Base-by-base conservation (phyloP, 30 jellyfish, hydroid and myxozoan species). In the Calvadosia cruxmelitensis region DNA sequence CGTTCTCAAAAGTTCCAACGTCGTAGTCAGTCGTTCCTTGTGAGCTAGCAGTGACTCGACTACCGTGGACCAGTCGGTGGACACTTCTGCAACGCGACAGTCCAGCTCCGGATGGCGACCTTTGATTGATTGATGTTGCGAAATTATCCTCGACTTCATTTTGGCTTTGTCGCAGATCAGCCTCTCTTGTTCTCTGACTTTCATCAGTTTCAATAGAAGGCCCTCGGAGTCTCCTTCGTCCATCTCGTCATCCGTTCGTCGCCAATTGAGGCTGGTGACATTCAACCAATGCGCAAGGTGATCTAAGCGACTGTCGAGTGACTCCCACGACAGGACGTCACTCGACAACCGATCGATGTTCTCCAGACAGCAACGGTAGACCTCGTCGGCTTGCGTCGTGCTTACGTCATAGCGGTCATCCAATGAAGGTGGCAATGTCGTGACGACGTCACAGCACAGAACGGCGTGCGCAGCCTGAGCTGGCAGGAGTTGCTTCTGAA, bases 211-310 rank as follows among this genome's bases (percentile, higher is more conserved):
- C 29, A 83, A 53, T 3, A 91, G 78, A 28, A 83, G 67, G 57
- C 93, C 74, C 23, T 91, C 95, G 32, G 70, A 83, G 64, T 79
- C 86, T 63, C 20, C 71, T 52, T 91, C 95, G 16, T 49, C 36
- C 7, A 69, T 70, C 7, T 36, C 78, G 1, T 27, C 31, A 31
- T 74, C 28, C 29, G 76, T 34, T 42, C 15, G 62, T 31, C 72
- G 15, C 28, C 72, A 52, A 10, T 68, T 33, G 30, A 76, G 66
- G 23, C 73, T 27, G 49, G 75, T 35, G 31, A 70, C 78, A 25
- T 77, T 78, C 15, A 78, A 57, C 99, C 99, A 91, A 0, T 69
- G 81, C 25, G 74, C 15, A 70, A 91, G 30, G 70, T 83, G 83
- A 30, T 31, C 78, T 33, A 81, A 50, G 33, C 95, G 53, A n/a